phyloP scores from a whole-genome alignment of 1,140 invertebrate species.

The Plutomurus gul region DNA sequence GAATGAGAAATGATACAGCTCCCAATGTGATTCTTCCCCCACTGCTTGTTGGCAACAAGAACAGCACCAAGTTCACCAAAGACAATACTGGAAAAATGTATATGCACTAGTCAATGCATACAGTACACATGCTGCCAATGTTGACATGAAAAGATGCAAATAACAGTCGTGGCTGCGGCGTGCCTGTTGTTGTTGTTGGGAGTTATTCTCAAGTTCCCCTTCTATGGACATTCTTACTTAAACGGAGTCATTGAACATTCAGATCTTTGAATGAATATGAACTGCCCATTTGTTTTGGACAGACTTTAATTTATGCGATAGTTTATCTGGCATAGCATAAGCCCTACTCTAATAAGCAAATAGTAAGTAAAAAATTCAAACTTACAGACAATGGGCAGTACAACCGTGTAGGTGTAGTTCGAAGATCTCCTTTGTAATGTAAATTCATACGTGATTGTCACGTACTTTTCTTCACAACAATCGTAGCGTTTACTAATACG shows the following conservation, averaged over 20 bases:
- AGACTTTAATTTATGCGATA: too few species aligned
- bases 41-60: conserved; percentile 37
- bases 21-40: conserved; percentile 38
- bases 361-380: conserved; percentile 1
- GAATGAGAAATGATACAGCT: conserved; percentile 43
- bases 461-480: conserved; percentile 49
- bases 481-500: conserved; percentile 38
- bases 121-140: neutral
- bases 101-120: neutral
- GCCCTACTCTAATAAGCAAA: neutral
- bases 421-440: conserved; percentile 39
- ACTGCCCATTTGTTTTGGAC: too few species aligned
- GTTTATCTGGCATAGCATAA: too few species aligned
- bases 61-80: conserved; percentile 38
- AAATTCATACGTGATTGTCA: conserved; percentile 45
- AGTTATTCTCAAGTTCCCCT: neutral
- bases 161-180: neutral
- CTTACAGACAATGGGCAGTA: conserved; percentile 47
- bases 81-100: conserved; percentile 44
- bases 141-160: neutral
- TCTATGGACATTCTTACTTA: neutral
- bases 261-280: conserved; percentile 3
- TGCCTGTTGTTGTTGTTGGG: too few species aligned
- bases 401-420: conserved; percentile 44
- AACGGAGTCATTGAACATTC: neutral